A percentile compares a stretch with the other conserved stretches of the same genome.
Conservation (phyloP, 2,888 invertebrate species). For the Lottia scabra region DNA sequence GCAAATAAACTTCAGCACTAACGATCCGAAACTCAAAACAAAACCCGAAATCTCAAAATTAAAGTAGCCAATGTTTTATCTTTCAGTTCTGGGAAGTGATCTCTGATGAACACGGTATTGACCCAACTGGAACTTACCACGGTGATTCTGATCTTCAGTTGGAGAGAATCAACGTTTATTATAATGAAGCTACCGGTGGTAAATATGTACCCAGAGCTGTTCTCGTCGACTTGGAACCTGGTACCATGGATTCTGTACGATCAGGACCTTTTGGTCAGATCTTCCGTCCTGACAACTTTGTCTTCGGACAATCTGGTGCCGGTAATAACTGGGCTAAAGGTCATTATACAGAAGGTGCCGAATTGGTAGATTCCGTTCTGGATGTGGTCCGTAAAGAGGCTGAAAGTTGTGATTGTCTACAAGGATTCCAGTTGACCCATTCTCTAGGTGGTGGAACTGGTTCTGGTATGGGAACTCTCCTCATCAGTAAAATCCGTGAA, state of each 20-base stretch:
- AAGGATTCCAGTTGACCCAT: neutral
- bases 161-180: constrained; percentile 4
- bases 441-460: neutral
- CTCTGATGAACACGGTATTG: neutral
- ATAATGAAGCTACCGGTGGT: constrained; percentile 1
- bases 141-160: constrained; percentile 2
- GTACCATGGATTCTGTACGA: constrained; percentile 3
- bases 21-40: too few species aligned
- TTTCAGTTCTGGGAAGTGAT: constrained; percentile 4
- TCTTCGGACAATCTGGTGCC: constrained; percentile 1
- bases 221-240: neutral
- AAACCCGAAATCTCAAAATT: too few species aligned
- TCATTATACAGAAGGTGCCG: neutral
- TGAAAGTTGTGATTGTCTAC: neutral
- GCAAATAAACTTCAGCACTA: too few species aligned
- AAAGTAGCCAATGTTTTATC: neutral
- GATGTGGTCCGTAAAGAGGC: constrained; percentile 1
- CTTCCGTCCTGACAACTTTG: neutral
- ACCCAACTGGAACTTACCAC: constrained; percentile 4
- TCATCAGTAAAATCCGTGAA: constrained; percentile 4
- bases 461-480: constrained; percentile 1
- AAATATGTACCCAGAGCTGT: constrained; percentile 1
- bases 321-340: constrained; percentile 5
- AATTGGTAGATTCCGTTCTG: neutral
- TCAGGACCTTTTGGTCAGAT: neutral